Percentiles rank a stretch among this genome's conserved stretches.
Conservation (phyloP, 2,113 vertebrate genomes). For the Sula dactylatra region DNA sequence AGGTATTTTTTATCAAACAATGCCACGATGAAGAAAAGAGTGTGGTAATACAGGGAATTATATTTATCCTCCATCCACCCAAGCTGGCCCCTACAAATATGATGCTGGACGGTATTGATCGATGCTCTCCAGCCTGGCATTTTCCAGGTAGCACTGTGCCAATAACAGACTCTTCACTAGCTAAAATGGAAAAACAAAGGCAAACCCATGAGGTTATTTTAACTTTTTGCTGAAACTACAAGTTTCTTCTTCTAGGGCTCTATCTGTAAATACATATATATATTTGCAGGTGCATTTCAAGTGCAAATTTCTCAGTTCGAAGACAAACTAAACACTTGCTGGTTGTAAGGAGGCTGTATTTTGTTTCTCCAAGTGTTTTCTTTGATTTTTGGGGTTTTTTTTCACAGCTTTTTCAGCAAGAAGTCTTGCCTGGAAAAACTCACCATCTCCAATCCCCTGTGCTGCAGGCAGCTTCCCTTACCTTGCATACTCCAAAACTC, state of each 20-base stretch:
- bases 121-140: not conserved
- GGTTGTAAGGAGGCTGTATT: not conserved
- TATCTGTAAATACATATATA: not conserved
- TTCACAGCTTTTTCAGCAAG: not conserved
- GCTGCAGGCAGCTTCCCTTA: not conserved
- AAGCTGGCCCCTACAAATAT: not conserved
- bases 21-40: accelerated
- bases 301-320: not conserved
- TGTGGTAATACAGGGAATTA: not conserved
- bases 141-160: not conserved
- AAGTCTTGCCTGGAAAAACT: not conserved
- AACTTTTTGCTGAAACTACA: not conserved
- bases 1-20: not conserved
- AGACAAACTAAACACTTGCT: not conserved
- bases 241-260: not conserved
- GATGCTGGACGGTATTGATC: not conserved
- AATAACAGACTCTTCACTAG: not conserved
- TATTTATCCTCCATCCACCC: not conserved
- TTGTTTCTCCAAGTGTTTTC: not conserved
- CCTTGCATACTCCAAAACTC: not conserved
- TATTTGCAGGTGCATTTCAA: not conserved
- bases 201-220: not conserved
- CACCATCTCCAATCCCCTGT: not conserved
- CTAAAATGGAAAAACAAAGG: not conserved
- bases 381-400: not conserved